Conservation (phyloP, 30 jellyfish, hydroid and myxozoan species). For the Aurelia sp. region DNA sequence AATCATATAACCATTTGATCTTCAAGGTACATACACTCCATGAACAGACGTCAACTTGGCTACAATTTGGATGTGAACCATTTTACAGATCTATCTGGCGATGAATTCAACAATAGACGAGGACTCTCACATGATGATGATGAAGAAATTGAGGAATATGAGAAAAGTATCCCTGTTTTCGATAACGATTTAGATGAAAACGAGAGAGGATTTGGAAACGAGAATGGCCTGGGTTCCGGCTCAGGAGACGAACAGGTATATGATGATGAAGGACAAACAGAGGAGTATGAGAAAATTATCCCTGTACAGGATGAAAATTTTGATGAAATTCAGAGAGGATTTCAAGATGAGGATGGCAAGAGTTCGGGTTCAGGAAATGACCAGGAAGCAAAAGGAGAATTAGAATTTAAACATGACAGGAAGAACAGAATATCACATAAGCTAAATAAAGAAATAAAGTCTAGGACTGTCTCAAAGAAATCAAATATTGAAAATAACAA, state of each 20-base stretch:
- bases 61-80: slow-evolving; percentile 81
- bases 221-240: not conserved
- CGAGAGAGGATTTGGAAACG: not conserved
- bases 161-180: slow-evolving; percentile 25
- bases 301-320: slow-evolving; percentile 22
- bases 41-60: slow-evolving; percentile 80
- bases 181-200: slow-evolving; percentile 1
- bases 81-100: slow-evolving; percentile 79
- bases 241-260: not conserved
- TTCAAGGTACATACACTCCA: slow-evolving; percentile 83
- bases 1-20: not conserved
- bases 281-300: slow-evolving; percentile 4
- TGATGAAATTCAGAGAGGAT: not conserved
- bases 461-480: not conserved
- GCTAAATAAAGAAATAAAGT: not conserved
- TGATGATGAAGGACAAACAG: slow-evolving; percentile 15
- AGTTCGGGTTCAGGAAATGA: too few species aligned
- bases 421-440: too few species aligned
- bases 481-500: not conserved
- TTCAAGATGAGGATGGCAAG: not conserved
- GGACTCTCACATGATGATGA: slow-evolving; percentile 47
- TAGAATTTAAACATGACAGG: too few species aligned
- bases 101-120: slow-evolving; percentile 55
- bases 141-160: slow-evolving; percentile 26
- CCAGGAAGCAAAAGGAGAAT: too few species aligned